Base-by-base conservation (phyloP, 2,113 vertebrate species). In the Otis tarda region DNA sequence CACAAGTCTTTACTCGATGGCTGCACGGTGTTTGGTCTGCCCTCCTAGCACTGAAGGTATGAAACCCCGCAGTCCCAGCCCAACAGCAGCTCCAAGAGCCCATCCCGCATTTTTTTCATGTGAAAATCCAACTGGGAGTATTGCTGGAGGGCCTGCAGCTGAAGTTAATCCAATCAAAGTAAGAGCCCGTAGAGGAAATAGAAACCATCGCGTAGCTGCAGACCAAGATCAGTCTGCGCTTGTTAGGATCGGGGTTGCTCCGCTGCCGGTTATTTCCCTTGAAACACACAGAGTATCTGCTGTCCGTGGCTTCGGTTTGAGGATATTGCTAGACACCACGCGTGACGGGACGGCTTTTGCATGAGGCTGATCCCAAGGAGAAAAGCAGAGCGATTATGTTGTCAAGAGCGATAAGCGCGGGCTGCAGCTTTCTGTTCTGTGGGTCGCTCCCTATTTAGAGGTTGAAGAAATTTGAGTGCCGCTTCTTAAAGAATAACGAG, bases 261-360 rank as follows among this genome's bases (percentile, higher is more conserved):
- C 39, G 6, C 50, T 35, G 63, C 25, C 10, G 3, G 17, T 64
- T 59, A 27, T 47, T 71, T 30, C 33, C 45, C 37, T 27, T 39
- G 49, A 39, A 81, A 20, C 43, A 30, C 50, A 6, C 8, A 15
- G 20, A 41, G n/a, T 43, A 10, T 21, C 70, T 33, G 28, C 43
- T 35, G n/a, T 10, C 8, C 0, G 1, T n/a, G 53, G 17, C 64
- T 59, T 41, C 39, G 67, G n/a, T 68, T 60, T 73, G 24, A 59
- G 6, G 56, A 7, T 60, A 7, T 11, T 18, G 8, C 15, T 23
- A 13, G 59, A 17, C 7, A 0, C 11, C 10, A 2, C 0, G 3
- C 9, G 33, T 61, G 59, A 10, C 12, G 12, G 18, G 6, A 5
- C 7, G 9, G 1, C 35, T 30, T 69, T 69, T 59, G 31, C 24